Conservation (phyloP, 1,140 invertebrate species). For the Patella vulgata region DNA sequence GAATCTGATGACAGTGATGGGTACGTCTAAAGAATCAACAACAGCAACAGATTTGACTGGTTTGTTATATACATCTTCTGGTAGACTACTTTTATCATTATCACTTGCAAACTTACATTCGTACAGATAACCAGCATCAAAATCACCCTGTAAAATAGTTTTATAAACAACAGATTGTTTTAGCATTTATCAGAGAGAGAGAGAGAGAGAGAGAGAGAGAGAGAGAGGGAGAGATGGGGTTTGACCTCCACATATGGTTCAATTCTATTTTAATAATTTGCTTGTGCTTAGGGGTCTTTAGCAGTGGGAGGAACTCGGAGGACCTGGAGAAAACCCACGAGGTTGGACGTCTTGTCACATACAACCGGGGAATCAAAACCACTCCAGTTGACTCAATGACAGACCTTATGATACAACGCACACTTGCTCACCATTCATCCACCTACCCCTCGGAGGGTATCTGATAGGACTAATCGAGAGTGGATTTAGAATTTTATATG, state of each 20-base stretch:
- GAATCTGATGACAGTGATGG: constrained; percentile 58
- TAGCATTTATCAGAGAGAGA: neutral
- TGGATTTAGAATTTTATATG: too few species aligned
- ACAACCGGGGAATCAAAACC: neutral
- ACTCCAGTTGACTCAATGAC: too few species aligned
- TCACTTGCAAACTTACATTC: constrained; percentile 69
- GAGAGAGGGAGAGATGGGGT: neutral
- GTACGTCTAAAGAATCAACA: constrained; percentile 56
- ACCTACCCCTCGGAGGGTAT: neutral
- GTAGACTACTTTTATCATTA: constrained; percentile 38
- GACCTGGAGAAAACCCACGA: too few species aligned
- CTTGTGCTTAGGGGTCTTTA: too few species aligned
- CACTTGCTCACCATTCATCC: too few species aligned
- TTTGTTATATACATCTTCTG: constrained; percentile 47
- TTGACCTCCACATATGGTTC: too few species aligned
- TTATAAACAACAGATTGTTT: neutral
- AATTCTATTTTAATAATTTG: too few species aligned
- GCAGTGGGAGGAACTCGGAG: too few species aligned
- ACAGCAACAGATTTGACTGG: constrained; percentile 58
- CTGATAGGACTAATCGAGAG: too few species aligned
- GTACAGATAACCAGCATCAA: constrained; percentile 81
- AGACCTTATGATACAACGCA: too few species aligned
- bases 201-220: neutral
- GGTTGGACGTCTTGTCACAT: neutral
- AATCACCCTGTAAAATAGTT: constrained; percentile 70